These are phyloP conservation scores for Drosophila paulistorum DNA, from an alignment of 1,140 invertebrate genomes.

Conservation along the genomic window DNA sequence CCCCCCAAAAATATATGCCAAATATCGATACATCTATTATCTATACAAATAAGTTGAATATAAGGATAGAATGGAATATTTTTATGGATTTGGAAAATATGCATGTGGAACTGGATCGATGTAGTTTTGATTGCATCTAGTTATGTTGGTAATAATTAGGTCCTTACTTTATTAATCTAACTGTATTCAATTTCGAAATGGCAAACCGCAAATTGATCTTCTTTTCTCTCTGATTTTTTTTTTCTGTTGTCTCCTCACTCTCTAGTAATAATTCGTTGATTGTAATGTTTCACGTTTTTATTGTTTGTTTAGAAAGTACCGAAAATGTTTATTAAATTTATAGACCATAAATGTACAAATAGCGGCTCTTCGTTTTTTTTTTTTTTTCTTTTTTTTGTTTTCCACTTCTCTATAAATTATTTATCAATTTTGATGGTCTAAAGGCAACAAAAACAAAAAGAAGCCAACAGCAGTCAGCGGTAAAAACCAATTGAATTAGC, in stretches of 20 bases:
- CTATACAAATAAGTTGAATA: too few relatives aligned
- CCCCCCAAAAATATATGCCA: too few relatives aligned
- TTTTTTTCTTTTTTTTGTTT: neutral
- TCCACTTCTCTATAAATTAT: conserved; percentile 68
- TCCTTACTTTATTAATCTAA: neutral
- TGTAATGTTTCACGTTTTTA: conserved; percentile 27
- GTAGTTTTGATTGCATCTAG: neutral
- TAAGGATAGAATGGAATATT: too few relatives aligned
- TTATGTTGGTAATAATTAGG: neutral
- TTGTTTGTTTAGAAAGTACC: conserved; percentile 49
- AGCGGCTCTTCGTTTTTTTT: conserved; percentile 21
- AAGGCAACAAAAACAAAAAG: conserved; percentile 23
- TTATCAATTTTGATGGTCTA: conserved; percentile 65
- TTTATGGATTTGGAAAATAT: too few relatives aligned
- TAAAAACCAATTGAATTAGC: conserved; percentile 68
- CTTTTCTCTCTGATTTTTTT: neutral
- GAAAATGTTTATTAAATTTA: conserved; percentile 58
- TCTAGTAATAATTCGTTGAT: conserved; percentile 23
- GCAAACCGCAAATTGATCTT: conserved; percentile 3
- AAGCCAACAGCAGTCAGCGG: conserved; percentile 21
- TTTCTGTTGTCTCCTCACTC: neutral
- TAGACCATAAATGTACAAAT: conserved; percentile 70
- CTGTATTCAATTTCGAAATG: conserved; percentile 1
- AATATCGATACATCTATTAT: too few relatives aligned
- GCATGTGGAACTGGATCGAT: too few relatives aligned